A percentile compares a stretch with the other conserved stretches of the same genome.
Evolutionary conservation across 2,797 vertebrate species (phyloP).

Genomic region (Melopsittacus undulatus): DNA sequence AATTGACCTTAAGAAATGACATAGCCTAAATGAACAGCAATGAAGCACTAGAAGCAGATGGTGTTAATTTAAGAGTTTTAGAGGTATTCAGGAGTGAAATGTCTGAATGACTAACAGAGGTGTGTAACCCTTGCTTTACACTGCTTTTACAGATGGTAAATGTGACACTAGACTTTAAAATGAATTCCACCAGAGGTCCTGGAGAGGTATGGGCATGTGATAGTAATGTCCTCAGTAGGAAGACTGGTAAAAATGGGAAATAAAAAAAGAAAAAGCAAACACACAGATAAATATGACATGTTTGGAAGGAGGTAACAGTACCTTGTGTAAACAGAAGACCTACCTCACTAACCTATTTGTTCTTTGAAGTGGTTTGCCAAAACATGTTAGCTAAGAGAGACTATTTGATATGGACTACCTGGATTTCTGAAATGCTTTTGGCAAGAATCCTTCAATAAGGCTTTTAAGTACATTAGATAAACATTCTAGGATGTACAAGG

Average conservation of each 20-base stretch:
- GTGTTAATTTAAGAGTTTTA: background rate
- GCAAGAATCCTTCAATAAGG: background rate
- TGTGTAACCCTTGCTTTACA: background rate
- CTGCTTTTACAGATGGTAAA: background rate
- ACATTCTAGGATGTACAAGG: background rate
- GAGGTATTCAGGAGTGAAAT: background rate
- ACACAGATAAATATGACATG: background rate
- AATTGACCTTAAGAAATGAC: background rate
- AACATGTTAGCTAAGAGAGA: background rate
- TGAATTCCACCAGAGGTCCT: background rate
- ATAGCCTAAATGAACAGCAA: background rate
- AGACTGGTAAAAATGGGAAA: background rate
- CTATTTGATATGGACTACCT: background rate
- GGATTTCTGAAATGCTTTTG: background rate
- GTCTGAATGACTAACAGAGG: background rate
- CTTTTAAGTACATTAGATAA: background rate
- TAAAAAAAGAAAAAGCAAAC: background rate
- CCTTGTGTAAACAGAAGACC: background rate
- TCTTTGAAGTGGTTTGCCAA: constrained; percentile 18
- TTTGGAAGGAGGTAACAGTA: background rate
- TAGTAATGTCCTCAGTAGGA: background rate
- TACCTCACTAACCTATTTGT: background rate
- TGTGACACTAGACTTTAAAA: background rate
- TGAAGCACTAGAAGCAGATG: background rate
- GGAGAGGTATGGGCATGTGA: rapidly evolving